Conservation (phyloP, 2,888 invertebrate genomes). For the Eumerus sabulonum region DNA sequence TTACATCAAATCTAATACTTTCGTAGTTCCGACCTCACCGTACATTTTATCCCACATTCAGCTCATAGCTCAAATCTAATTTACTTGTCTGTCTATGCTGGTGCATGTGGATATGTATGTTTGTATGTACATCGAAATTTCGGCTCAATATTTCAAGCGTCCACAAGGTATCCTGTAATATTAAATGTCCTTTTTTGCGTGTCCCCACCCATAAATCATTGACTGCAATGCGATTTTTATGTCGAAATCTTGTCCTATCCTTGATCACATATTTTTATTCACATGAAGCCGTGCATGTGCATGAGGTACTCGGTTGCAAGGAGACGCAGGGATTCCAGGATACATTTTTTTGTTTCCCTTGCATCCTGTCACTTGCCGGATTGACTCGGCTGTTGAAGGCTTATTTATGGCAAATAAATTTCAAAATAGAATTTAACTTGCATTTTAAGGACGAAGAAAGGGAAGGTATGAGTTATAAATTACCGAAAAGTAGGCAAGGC, state of each 20-base stretch:
- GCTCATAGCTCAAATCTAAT: no score
- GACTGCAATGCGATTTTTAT: constrained; percentile 18
- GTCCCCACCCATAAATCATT: constrained; percentile 47
- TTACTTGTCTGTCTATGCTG: no score
- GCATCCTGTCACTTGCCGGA: constrained; percentile 32
- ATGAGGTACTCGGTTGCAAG: constrained; percentile 16
- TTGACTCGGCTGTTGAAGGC: no score
- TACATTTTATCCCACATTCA: no score
- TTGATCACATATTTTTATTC: not conserved
- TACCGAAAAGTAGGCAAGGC: no score
- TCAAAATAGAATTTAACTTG: no score
- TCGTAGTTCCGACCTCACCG: no score
- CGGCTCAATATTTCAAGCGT: not conserved
- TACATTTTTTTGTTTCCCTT: constrained; percentile 6
- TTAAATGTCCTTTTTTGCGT: constrained; percentile 10
- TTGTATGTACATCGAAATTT: not conserved
- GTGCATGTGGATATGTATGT: not conserved
- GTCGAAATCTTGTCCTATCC: not conserved
- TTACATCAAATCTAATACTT: no score
- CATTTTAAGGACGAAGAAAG: no score
- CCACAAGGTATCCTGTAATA: not conserved
- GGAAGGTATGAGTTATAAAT: no score
- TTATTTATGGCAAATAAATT: not conserved
- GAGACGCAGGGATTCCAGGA: not conserved
- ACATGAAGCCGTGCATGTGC: constrained; percentile 1